Conservation (phyloP, 2,113 vertebrate species). For the Caranx melampygus region DNA sequence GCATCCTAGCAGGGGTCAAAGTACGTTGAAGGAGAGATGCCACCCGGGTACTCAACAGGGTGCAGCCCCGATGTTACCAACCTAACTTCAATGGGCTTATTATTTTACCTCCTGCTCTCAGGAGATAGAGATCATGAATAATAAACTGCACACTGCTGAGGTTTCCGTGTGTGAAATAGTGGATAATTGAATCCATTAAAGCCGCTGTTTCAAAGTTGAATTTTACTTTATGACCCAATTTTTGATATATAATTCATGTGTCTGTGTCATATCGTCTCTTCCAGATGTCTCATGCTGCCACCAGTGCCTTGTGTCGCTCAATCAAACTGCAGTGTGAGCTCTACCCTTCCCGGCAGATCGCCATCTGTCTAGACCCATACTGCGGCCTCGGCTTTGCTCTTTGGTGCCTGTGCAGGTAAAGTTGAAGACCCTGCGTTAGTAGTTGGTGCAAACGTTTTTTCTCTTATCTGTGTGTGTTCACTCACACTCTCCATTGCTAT, state of each 20-base stretch:
- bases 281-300: constrained; percentile 96
- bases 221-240: not conserved
- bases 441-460: not conserved
- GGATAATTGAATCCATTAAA: not conserved
- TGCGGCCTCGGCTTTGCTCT: constrained; percentile 97
- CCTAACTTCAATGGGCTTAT: not conserved
- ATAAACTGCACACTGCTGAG: not conserved
- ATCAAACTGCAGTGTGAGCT: constrained; percentile 98
- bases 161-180: not conserved
- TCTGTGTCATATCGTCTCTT: constrained; percentile 18
- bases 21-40: constrained; percentile 72
- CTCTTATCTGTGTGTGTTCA: not conserved
- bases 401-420: constrained; percentile 97
- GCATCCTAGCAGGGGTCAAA: constrained; percentile 97
- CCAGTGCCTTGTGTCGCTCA: constrained; percentile 97
- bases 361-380: constrained; percentile 97
- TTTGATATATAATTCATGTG: not conserved
- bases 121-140: not conserved
- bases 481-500: constrained; percentile 3
- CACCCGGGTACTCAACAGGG: not conserved
- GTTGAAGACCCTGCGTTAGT: not conserved
- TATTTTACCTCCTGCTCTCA: not conserved
- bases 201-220: not conserved
- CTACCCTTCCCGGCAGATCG: constrained; percentile 95
- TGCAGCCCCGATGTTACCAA: not conserved